Base-by-base conservation (phyloP, 2,888 invertebrate genomes). In the Laothoe populi region DNA sequence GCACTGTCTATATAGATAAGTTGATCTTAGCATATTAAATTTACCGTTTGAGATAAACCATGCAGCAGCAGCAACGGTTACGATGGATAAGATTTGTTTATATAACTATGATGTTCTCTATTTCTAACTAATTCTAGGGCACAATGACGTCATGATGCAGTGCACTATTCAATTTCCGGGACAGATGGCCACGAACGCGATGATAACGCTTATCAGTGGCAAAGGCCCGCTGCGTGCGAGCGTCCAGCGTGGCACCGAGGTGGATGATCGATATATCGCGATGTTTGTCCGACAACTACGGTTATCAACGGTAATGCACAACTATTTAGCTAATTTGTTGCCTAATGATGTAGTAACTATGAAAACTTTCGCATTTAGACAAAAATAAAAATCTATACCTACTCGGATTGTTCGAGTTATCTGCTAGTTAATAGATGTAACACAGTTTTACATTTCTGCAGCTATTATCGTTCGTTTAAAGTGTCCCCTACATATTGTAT, bases 221-320 rank as follows among this genome's bases (percentile, higher is more conserved):
- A 62, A 63, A 68, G 31, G 70, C 70, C 69, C 70, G 73, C 71
- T 60, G 42, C 48, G 48, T 49, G 60, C 53, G 53, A 61, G 73
- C 76, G 19, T 7, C 44, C 44, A 44, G 44, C 8, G 44, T 4
- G 5, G 42, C 42, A 72, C 72, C 75, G 83, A 82, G 82, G 84
- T 86, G 86, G 86, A 86, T 88, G 87, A 87, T 88, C 88, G 86
- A 87, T 85, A 84, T 79, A 87, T 86, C 77, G 79, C 70, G 66
- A 64, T 82, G 78, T 83, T 79, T 80, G 80, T 80, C 77, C 75
- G 79, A 61, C 49, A 53, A 16, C 38, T 19, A 35, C 49, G 49
- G 26, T 60, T 61, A 61, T 53, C 42, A 53, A 19, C 49, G n/a
- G 35, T 53, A 53, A 53, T 35, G 35, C 53, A 35, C 53, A 53